Conservation (phyloP, 2,113 vertebrate genomes). For the Callocephalon fimbriatum region DNA sequence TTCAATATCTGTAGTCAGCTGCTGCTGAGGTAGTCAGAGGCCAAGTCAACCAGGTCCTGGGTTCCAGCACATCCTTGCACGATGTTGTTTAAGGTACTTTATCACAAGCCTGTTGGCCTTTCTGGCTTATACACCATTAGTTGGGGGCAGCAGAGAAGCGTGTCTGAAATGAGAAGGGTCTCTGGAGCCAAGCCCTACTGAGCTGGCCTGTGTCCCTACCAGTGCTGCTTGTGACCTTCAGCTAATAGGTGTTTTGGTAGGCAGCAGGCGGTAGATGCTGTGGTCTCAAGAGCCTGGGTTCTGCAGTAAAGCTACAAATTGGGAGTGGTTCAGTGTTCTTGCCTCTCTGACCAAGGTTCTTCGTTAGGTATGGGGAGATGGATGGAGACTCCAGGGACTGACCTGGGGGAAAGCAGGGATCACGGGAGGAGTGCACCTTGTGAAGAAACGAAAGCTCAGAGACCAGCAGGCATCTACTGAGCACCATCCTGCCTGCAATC, state of each 20-base stretch:
- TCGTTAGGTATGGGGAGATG: too few relatives aligned
- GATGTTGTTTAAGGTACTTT: neutral
- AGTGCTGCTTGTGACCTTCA: neutral
- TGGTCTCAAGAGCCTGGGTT: neutral
- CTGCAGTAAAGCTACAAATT: neutral
- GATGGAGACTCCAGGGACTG: neutral
- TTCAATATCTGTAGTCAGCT: neutral
- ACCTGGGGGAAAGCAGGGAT: neutral
- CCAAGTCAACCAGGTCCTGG: neutral
- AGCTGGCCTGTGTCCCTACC: neutral
- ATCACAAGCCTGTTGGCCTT: neutral
- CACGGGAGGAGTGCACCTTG: neutral
- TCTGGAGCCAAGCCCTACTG: neutral
- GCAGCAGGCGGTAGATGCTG: neutral
- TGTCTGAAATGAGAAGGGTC: neutral
- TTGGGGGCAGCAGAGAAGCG: neutral
- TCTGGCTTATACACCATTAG: neutral
- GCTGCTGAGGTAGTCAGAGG: neutral
- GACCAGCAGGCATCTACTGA: neutral
- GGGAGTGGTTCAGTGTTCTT: rapidly evolving
- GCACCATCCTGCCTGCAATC: neutral
- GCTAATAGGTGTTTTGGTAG: neutral
- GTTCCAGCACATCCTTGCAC: neutral
- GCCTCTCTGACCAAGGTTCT: neutral
- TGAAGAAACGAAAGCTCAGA: neutral